Evolutionary conservation across 1,140 invertebrate genomes (phyloP).

Genomic region (Trichoplusia ni): DNA sequence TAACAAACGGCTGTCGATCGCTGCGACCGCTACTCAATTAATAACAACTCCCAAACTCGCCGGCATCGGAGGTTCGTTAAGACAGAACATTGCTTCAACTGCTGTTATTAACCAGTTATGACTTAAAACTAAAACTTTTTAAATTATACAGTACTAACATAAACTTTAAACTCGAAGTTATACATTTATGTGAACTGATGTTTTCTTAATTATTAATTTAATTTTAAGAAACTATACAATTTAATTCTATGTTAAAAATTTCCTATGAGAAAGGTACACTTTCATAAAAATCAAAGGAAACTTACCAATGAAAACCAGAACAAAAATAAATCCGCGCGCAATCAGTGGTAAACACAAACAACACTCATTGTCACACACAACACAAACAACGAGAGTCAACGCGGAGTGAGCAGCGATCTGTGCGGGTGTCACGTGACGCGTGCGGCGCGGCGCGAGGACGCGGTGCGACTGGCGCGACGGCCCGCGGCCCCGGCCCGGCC

Average conservation of each 20-base stretch:
- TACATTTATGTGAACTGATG: too few species aligned
- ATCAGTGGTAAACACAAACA: conserved; percentile 28
- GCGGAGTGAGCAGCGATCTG: background rate
- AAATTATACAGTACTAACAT: too few species aligned
- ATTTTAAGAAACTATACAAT: background rate
- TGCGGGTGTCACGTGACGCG: background rate
- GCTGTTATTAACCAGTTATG: background rate
- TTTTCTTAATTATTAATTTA: too few species aligned
- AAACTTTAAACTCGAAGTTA: too few species aligned
- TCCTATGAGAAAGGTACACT: too few species aligned
- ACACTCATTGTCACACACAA: conserved; percentile 33
- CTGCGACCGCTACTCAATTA: conserved; percentile 15
- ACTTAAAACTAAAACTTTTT: background rate
- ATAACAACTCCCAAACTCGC: background rate
- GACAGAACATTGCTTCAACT: background rate
- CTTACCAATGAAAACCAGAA: conserved; percentile 19
- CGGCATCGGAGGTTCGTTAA: conserved; percentile 3
- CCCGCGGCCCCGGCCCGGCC: background rate
- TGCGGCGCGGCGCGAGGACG: background rate
- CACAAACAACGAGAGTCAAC: conserved; percentile 3
- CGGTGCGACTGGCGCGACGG: background rate
- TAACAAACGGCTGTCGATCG: conserved; percentile 3
- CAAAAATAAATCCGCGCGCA: conserved; percentile 19
- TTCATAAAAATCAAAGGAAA: background rate
- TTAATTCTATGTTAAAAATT: too few species aligned